A percentile compares a stretch with the other conserved stretches of the same genome.
Evolutionary conservation across 2,888 invertebrate genomes (phyloP).

Genomic region (Diploptera punctata): DNA sequence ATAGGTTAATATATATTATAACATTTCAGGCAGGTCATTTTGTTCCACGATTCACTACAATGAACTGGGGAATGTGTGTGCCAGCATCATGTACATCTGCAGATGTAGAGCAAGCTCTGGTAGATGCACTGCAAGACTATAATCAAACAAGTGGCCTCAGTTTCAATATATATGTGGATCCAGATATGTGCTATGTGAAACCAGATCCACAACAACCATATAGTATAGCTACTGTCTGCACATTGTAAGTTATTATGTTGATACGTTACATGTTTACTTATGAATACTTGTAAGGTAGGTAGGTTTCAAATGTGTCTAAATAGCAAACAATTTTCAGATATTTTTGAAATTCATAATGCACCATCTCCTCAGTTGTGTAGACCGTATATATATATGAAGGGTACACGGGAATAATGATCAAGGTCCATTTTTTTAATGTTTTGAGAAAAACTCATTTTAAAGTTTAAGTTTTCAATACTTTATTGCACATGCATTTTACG

Average conservation of each 20-base stretch:
- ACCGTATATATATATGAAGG: too few relatives aligned
- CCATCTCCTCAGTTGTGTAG: neutral
- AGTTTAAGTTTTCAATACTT: too few relatives aligned
- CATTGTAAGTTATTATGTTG: slow-evolving; percentile 59
- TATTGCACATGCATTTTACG: too few relatives aligned
- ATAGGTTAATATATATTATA: too few relatives aligned
- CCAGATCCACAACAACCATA: slow-evolving; percentile 44
- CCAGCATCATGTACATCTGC: slow-evolving; percentile 67
- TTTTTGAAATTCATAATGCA: too few relatives aligned
- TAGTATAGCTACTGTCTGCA: neutral
- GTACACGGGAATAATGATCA: too few relatives aligned
- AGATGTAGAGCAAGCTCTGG: slow-evolving; percentile 64
- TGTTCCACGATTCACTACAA: slow-evolving; percentile 71
- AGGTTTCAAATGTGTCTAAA: too few relatives aligned
- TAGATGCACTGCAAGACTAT: slow-evolving; percentile 65
- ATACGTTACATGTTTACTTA: too few relatives aligned
- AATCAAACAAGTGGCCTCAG: slow-evolving; percentile 64
- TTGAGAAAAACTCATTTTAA: too few relatives aligned
- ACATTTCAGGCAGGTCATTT: slow-evolving; percentile 71
- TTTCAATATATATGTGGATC: slow-evolving; percentile 63
- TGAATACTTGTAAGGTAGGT: too few relatives aligned
- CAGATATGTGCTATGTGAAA: slow-evolving; percentile 65
- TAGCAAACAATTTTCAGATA: too few relatives aligned
- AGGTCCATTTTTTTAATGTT: too few relatives aligned
- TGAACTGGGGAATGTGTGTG: slow-evolving; percentile 74